A percentile compares a stretch with the other conserved stretches of the same genome.
Conservation (phyloP, 2,797 vertebrate species). For the Manis javanica region DNA sequence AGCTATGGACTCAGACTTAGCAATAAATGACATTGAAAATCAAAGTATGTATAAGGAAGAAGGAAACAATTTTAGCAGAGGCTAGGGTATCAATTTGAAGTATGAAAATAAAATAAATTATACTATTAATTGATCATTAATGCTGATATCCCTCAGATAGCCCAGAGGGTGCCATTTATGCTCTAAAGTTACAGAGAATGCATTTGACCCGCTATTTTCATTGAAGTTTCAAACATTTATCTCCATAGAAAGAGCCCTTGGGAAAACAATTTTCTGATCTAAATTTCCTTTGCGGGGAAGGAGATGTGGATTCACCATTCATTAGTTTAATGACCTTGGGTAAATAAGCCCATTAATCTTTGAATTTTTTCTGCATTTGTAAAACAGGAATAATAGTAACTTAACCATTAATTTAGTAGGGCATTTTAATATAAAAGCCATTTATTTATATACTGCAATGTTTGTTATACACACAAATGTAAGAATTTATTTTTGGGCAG, state of each 20-base stretch:
- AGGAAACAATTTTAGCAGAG: conserved; percentile 45
- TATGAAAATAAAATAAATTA: conserved; percentile 72
- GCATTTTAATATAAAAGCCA: conserved; percentile 61
- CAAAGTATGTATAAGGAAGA: conserved; percentile 25
- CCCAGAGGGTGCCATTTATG: conserved; percentile 51
- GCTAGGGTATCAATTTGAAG: conserved; percentile 16
- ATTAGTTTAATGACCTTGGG: conserved; percentile 79
- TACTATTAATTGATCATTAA: conserved; percentile 72
- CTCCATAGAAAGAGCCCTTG: conserved; percentile 63
- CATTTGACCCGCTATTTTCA: conserved; percentile 67
- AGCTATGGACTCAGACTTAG: not conserved
- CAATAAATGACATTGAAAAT: not conserved
- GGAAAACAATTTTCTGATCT: conserved; percentile 73
- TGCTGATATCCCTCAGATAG: conserved; percentile 60
- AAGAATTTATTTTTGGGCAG: conserved; percentile 55
- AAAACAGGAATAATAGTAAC: conserved; percentile 65
- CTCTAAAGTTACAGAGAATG: conserved; percentile 51
- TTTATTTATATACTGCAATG: conserved; percentile 46
- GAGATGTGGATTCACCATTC: conserved; percentile 65
- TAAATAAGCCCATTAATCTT: conserved; percentile 75
- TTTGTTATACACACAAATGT: conserved; percentile 5
- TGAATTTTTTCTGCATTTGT: conserved; percentile 68
- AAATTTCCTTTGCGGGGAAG: conserved; percentile 64
- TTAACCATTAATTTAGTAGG: conserved; percentile 72
- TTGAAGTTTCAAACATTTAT: conserved; percentile 65